These are phyloP conservation scores for Pipistrellus nathusii DNA, from an alignment of 2,797 vertebrate genomes.

Conservation along the genomic window DNA sequence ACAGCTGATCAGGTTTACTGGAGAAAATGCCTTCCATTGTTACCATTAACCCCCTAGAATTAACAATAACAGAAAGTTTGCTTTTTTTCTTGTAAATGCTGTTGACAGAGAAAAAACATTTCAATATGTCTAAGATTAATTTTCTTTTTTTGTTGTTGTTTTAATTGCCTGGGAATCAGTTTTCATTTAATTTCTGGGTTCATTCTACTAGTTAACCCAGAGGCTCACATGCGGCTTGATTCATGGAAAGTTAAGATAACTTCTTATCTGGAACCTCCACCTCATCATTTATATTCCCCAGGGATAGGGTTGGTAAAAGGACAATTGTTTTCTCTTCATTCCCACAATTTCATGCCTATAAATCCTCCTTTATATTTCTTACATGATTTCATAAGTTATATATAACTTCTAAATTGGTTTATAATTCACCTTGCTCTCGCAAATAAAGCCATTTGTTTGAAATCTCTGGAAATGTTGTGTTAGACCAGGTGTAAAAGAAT, in stretches of 20 bases:
- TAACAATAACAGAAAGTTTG: background rate
- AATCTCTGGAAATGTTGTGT: background rate
- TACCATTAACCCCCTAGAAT: background rate
- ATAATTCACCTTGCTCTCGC: constrained; percentile 6
- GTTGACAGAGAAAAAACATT: constrained; percentile 26
- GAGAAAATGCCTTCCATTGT: constrained; percentile 64
- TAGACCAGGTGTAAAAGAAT: constrained; percentile 12
- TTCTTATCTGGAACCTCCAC: background rate
- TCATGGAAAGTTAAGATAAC: background rate
- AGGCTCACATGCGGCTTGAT: background rate
- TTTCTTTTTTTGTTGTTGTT: constrained; percentile 54
- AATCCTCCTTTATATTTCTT: constrained; percentile 31
- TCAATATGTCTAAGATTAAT: background rate
- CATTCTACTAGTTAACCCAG: constrained; percentile 16
- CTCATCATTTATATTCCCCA: background rate
- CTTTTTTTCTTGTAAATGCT: background rate
- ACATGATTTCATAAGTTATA: constrained; percentile 48
- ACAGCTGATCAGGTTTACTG: background rate
- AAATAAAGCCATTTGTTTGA: background rate
- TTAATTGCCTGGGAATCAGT: constrained; percentile 36
- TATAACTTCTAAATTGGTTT: constrained; percentile 43
- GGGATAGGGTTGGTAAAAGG: background rate
- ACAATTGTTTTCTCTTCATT: constrained; percentile 58
- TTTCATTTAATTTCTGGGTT: constrained; percentile 32
- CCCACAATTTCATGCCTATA: constrained; percentile 38